Conservation (phyloP, 2,113 vertebrate genomes). For the Empidonax alnorum region DNA sequence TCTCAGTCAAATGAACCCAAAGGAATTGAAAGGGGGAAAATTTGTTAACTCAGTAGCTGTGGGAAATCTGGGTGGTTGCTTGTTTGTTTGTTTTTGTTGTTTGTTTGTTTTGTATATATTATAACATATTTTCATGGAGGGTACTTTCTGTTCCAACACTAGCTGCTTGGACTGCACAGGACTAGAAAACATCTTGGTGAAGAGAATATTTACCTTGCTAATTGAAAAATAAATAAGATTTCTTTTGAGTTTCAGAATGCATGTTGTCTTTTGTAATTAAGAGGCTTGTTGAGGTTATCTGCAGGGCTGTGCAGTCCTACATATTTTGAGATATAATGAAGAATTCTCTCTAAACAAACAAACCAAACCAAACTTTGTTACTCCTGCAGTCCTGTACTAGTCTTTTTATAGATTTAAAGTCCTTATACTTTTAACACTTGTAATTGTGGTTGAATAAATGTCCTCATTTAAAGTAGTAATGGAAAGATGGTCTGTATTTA, state of each 20-base stretch:
- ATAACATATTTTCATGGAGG: not conserved
- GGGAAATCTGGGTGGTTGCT: not conserved
- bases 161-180: not conserved
- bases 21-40: not conserved
- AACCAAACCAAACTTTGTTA: not conserved
- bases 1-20: not conserved
- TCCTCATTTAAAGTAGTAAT: constrained; percentile 24
- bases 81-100: not conserved
- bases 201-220: not conserved
- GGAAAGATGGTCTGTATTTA: constrained; percentile 56
- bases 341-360: not conserved
- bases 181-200: not conserved
- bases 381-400: not conserved
- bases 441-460: constrained; percentile 50
- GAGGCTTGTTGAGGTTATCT: not conserved
- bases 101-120: not conserved
- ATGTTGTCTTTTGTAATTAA: not conserved
- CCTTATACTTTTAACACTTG: constrained; percentile 12
- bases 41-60: not conserved
- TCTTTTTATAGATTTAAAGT: constrained; percentile 45
- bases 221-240: not conserved
- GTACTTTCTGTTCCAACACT: not conserved
- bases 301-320: not conserved
- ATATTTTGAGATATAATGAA: not conserved
- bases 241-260: not conserved